Base-by-base conservation (phyloP, 2,113 vertebrate genomes). In the Salvelinus alpinus region DNA sequence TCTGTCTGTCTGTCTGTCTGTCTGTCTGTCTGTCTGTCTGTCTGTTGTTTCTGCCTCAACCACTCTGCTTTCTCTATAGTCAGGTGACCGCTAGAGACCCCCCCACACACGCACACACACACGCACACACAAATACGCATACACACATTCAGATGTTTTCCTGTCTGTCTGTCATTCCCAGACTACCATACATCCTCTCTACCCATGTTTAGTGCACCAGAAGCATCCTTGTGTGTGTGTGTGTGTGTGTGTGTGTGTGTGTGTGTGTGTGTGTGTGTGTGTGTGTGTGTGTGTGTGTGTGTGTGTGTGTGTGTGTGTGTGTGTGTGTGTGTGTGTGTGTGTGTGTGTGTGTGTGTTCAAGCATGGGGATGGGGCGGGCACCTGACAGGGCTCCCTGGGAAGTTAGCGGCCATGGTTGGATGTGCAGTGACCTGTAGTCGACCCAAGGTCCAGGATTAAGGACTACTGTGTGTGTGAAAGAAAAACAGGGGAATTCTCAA, bases 351-450 rank as follows among this genome's bases (percentile, higher is more conserved):
- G 31, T 68, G 74, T 3, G 29, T 65, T 78, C 79, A 74, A 74
- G 59, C 78, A 69, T 76, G 70, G 78, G 74, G 22, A 27, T 34
- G 31, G 31, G 31, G 31, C 5, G 47, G 82, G 84, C 83, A 75
- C 79, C 80, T 85, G 88, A 88, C 84, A 60, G 74, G 69, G 65
- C 75, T 64, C 27, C 31, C 27, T 72, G 34, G 34, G 7, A 38
- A 38, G 7, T 27, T 25, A 25, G 11, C 70, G 18, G 14, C 18
- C 29, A 34, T 31, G 18, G 38, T 54, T 64, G 47, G 47, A 27
- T 65, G 72, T 65, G 72, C 72, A 47, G 60, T 84, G 82, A 83
- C 62, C 34, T 38, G 34, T 70, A 71, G 65, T 77, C 34, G 60
- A 18, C 4, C 14, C 5, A 12, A 22, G 11, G 31, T 22, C 34